Evolutionary conservation across 2,888 invertebrate species (phyloP), one percentile per base, ranked within the genome.

Genomic region (Epistrophe eligans): DNA sequence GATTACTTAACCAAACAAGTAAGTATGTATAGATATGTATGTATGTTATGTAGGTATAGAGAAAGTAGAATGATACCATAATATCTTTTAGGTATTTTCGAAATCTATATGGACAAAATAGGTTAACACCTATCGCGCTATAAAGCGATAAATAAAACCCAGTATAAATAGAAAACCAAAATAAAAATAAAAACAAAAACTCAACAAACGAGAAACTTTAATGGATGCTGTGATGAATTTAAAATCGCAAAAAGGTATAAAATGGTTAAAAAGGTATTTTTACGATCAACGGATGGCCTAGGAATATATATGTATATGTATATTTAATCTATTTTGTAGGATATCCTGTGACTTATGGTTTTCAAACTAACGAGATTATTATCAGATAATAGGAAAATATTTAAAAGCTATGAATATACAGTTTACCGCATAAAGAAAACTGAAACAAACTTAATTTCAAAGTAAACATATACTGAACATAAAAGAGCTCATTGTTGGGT

Each of bases 1-100:
- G 55, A 70, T 70, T 70, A 70, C 55, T 55, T 70, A 55, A 70
- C 52, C 70, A 70, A 70, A 66, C 24, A 62, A 24, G 15, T 8
- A 8, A 4, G 32, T 38, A 48, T 6, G 17, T 45, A 45, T 17
- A 17, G 17, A 8, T 35, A 6, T 35, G 35, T 35, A 35, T 24
- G 24, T 3, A 24, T 24, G 24, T 24, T 5, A 4, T 32, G 32
- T 38, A 48, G 15, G n/a, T 45, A 45, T 19, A 19, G 48, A 17
- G 58, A 35, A 13, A 17, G 52, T 52, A 57, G 13, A 15, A 3
- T 15, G 5, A 55, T 38, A 24, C 48, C 24, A 40, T 38, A 70
- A 40, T 38, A 70, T 40, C 55, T 28, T 55, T 70, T 11, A 19
- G 52, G 15, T 38, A 52, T 55, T 55, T 70, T 70, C 55, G 7